These are phyloP conservation scores for Brachionichthys hirsutus DNA, from an alignment of 2,113 vertebrate species.

Conservation along the genomic window DNA sequence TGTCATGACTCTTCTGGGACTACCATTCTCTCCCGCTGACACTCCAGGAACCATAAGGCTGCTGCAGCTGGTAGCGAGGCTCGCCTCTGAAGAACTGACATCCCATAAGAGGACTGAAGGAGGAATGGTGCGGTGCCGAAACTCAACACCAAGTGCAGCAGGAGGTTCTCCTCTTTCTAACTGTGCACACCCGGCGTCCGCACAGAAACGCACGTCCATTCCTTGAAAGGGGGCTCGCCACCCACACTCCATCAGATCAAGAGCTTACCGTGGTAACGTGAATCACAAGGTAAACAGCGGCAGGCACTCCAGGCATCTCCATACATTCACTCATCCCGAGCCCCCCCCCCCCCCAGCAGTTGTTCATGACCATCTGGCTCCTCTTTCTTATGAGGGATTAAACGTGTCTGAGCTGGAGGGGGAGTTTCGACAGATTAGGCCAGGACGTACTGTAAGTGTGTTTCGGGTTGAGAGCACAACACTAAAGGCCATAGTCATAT, in stretches of 20 bases:
- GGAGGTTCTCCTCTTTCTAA: constrained; percentile 28
- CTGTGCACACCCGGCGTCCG: constrained; percentile 7
- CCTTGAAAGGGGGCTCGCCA: constrained; percentile 21
- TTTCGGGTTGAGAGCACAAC: constrained; percentile 48
- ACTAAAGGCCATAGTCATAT: constrained; percentile 55
- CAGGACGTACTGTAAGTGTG: constrained; percentile 46
- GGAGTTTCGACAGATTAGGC: constrained; percentile 72
- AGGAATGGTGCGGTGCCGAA: constrained; percentile 17
- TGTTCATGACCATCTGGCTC: constrained; percentile 82
- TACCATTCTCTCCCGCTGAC: constrained; percentile 43
- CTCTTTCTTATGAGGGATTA: constrained; percentile 82
- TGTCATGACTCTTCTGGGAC: constrained; percentile 70
- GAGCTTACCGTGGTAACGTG: constrained; percentile 65
- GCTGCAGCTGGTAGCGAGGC: constrained; percentile 37
- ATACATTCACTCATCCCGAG: constrained; percentile 66
- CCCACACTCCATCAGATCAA: constrained; percentile 27
- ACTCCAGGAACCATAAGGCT: constrained; percentile 69
- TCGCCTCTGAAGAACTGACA: constrained; percentile 52
- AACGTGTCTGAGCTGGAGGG: constrained; percentile 71
- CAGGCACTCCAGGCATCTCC: constrained; percentile 68
- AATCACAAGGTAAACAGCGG: constrained; percentile 72
- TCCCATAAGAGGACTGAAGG: constrained; percentile 39
- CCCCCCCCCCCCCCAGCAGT: constrained; percentile 76
- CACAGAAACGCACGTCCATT: constrained; percentile 13
- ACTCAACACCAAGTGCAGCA: constrained; percentile 53